phyloP scores from a whole-genome alignment of 2,113 vertebrate species.

The Dicaeum eximium region DNA sequence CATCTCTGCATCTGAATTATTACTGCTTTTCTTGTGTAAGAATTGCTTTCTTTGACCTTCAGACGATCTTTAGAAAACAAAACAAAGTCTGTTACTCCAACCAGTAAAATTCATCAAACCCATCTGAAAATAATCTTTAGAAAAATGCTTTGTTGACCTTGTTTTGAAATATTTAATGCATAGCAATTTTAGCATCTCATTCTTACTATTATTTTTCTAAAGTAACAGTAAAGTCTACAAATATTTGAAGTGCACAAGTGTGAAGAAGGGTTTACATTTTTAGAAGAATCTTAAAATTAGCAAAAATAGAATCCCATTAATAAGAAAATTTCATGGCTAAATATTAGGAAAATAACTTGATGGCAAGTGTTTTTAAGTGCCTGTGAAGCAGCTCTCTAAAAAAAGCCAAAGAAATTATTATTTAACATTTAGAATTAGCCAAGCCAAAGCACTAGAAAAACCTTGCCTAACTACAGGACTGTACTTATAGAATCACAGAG shows the following conservation, averaged over 20 bases:
- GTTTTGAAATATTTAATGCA: background rate
- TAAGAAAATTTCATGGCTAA: background rate
- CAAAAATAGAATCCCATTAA: background rate
- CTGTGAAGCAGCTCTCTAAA: background rate
- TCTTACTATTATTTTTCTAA: background rate
- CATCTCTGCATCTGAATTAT: background rate
- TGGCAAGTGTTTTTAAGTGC: background rate
- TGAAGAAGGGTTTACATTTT: background rate
- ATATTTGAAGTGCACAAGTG: background rate
- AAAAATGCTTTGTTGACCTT: background rate
- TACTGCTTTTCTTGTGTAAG: background rate
- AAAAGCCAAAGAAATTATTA: background rate
- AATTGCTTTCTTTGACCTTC: background rate
- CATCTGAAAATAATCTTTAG: background rate
- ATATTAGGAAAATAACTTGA: background rate
- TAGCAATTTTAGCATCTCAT: background rate
- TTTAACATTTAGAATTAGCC: background rate
- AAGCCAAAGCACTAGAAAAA: background rate
- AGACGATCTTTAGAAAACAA: background rate
- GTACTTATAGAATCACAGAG: background rate
- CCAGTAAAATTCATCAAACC: background rate
- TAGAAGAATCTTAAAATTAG: background rate
- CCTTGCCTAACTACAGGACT: background rate
- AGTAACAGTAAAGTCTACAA: background rate
- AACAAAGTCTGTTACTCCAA: background rate